phyloP scores from a whole-genome alignment of 2,113 vertebrate species.

The Boulengerochromis microlepis region DNA sequence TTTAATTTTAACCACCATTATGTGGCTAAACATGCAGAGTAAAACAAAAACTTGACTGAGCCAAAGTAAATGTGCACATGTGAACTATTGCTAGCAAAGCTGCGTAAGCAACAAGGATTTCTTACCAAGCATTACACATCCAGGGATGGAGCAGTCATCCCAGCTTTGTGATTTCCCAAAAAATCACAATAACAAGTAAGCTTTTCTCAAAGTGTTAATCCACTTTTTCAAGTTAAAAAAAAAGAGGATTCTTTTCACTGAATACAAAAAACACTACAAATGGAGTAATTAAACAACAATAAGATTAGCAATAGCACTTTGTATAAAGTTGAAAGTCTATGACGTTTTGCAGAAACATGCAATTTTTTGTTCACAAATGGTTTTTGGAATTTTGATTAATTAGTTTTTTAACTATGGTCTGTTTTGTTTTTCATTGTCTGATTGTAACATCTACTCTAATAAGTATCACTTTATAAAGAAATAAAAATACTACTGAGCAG shows the following conservation, averaged over 20 bases:
- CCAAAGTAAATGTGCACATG: background rate
- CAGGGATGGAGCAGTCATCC: background rate
- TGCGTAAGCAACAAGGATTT: background rate
- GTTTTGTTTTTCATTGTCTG: background rate
- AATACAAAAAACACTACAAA: background rate
- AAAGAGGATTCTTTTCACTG: background rate
- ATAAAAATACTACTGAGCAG: background rate
- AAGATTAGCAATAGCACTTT: background rate
- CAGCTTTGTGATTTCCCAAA: background rate
- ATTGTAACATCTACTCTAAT: background rate
- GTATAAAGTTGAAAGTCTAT: background rate
- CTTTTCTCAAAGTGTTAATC: background rate
- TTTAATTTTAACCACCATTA: background rate
- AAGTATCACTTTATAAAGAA: background rate
- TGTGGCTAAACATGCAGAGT: background rate
- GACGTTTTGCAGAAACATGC: background rate
- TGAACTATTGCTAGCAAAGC: background rate
- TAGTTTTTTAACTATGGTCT: fast-evolving
- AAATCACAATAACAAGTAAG: background rate
- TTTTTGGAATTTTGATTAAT: background rate
- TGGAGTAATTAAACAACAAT: background rate
- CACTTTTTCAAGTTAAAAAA: background rate
- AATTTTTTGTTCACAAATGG: background rate
- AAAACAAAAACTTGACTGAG: background rate
- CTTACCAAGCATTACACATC: background rate